Base-by-base conservation (phyloP, 2,888 invertebrate genomes). In the Pammene aurita region DNA sequence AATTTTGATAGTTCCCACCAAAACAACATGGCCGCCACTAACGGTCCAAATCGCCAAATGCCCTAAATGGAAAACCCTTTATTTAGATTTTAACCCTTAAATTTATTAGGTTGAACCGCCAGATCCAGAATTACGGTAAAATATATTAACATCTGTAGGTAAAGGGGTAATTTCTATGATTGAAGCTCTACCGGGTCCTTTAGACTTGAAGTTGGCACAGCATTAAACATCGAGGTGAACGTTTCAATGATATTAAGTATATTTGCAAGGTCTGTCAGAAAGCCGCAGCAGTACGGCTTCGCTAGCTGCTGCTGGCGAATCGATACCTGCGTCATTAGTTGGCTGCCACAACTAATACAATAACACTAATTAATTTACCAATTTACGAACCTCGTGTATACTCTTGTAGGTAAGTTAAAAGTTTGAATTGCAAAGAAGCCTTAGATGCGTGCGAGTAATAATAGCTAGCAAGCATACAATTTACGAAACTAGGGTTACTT, bases 361-460 rank as follows among this genome's bases (percentile, higher is more conserved):
- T 81, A 78, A 79, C 73, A 78, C 80, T 83, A 85, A 85, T 84
- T 85, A 84, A 83, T 78, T 78, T 78, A 80, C 76, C 78, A 79
- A 77, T 68, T 65, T 54, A n/a, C 57, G 58, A 38, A 56, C 46
- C 52, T 9, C 26, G 26, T 18, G 35, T 26, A 35, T 56, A 48
- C 18, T 34, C 38, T 57, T 54, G 35, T 16, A 63, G 34, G 42
- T 35, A 7, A 69, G 50, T 63, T 57, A 44, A 52, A 68, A 63
- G 63, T 63, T 63, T 52, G 38, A 46, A 65, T 58, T 64, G 34
- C n/a, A 65, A 26, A 38, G 64, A 69, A 65, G 16, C 58, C 69
- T 34, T 58, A 44, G 18, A n/a, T 26, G 34, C 14, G n/a, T 34
- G n/a, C 44, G 9, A 18, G 42, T 56, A 26, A 9, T 26, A 46